These are phyloP conservation scores for Rhagonycha fulva DNA, from an alignment of 2,888 invertebrate species.

Conservation along the genomic window DNA sequence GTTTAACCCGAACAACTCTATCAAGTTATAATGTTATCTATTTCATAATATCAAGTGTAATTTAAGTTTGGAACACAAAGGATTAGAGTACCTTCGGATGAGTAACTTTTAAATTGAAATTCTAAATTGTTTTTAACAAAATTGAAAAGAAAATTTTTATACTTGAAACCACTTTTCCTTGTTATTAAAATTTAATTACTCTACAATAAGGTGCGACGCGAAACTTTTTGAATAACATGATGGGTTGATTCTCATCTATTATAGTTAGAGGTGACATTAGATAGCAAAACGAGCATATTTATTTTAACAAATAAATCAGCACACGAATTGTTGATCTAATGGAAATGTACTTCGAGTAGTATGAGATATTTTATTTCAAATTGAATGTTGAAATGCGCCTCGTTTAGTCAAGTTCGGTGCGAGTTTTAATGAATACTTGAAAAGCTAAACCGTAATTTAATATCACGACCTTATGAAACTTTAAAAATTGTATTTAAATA, in stretches of 20 bases:
- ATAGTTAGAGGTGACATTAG: not conserved
- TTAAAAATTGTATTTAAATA: not conserved
- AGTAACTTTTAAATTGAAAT: not conserved
- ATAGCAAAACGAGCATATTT: not conserved
- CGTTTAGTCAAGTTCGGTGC: not conserved
- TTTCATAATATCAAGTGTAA: not conserved
- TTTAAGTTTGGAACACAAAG: not conserved
- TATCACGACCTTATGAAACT: not conserved
- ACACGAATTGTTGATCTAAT: not conserved
- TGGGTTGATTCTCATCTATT: not conserved
- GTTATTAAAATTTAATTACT: not conserved
- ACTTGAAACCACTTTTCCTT: not conserved
- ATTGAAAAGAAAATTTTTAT: not conserved
- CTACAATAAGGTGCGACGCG: not conserved
- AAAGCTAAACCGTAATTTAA: not conserved
- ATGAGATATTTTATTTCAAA: not conserved
- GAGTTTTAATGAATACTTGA: not conserved
- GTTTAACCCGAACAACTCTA: not conserved
- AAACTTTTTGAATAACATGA: not conserved
- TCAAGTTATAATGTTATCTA: not conserved
- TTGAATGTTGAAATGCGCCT: not conserved
- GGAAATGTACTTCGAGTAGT: not conserved
- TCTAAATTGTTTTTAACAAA: not conserved
- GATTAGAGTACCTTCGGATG: not conserved
- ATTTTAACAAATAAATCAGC: not conserved